phyloP scores from a whole-genome alignment of 2,113 vertebrate genomes.

The Chlorodrepanis virens region DNA sequence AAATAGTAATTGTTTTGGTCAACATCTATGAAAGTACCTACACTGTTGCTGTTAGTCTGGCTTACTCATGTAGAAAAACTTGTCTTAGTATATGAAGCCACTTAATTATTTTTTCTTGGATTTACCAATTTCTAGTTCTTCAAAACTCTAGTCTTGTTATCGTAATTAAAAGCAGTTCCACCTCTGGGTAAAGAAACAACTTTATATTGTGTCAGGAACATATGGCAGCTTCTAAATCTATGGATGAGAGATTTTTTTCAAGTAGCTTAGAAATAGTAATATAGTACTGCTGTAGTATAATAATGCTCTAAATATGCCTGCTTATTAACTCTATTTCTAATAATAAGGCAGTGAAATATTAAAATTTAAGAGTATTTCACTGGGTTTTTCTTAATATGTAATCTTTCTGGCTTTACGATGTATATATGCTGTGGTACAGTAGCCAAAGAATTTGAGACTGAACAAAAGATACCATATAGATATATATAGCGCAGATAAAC shows the following conservation, averaged over 20 bases:
- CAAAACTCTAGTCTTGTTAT: not conserved
- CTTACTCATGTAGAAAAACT: not conserved
- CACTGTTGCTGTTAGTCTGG: not conserved
- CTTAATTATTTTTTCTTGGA: not conserved
- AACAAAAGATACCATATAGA: not conserved
- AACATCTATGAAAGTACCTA: not conserved
- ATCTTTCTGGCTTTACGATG: not conserved
- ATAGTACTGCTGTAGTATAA: not conserved
- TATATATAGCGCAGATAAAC: not conserved
- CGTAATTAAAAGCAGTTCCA: not conserved
- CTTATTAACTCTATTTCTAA: not conserved
- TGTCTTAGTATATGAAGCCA: not conserved
- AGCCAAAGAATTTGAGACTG: not conserved
- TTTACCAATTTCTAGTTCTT: not conserved
- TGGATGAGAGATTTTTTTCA: not conserved
- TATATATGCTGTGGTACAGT: not conserved
- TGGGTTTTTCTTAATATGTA: not conserved
- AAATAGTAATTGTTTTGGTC: not conserved
- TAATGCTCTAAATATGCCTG: not conserved
- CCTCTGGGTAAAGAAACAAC: not conserved
- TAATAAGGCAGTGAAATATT: not conserved
- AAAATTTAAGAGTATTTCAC: not conserved
- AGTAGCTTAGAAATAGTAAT: not conserved
- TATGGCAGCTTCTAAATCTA: not conserved
- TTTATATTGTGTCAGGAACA: not conserved